These are phyloP conservation scores for Lycaena phlaeas DNA, from an alignment of 2,888 invertebrate genomes.

Conservation along the genomic window DNA sequence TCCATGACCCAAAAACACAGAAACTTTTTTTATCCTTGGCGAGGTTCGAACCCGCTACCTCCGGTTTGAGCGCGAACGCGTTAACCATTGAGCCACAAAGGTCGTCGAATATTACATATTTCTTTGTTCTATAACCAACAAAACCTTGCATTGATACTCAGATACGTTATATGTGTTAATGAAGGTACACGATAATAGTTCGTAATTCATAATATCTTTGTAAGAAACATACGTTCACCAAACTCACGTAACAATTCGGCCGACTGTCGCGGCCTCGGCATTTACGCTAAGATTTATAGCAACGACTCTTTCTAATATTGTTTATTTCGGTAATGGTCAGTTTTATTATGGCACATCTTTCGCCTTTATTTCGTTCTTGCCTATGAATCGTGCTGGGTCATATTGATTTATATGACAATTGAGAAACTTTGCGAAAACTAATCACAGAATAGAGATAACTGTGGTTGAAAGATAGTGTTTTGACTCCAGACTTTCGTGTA, in stretches of 20 bases:
- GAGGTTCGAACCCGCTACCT: too few relatives aligned
- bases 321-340: constrained; percentile 63
- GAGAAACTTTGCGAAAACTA: constrained; percentile 15
- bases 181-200: too few relatives aligned
- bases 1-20: too few relatives aligned
- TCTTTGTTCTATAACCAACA: too few relatives aligned
- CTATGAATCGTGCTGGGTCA: constrained; percentile 19
- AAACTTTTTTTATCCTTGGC: too few relatives aligned
- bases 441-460: constrained; percentile 10
- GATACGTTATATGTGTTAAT: too few relatives aligned
- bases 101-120: too few relatives aligned
- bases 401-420: constrained; percentile 16
- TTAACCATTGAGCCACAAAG: too few relatives aligned
- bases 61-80: too few relatives aligned
- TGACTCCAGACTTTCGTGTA: too few relatives aligned
- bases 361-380: constrained; percentile 45
- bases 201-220: too few relatives aligned
- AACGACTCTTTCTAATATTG: constrained; percentile 60
- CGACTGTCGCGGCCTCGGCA: constrained; percentile 44
- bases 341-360: constrained; percentile 52
- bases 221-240: neutral
- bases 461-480: neutral
- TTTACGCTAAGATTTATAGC: constrained; percentile 55
- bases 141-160: too few relatives aligned
- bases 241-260: constrained; percentile 49